Evolutionary conservation across 2,888 invertebrate genomes (phyloP), one percentile per base, ranked within the genome.

Genomic region (Dasypolia templi): DNA sequence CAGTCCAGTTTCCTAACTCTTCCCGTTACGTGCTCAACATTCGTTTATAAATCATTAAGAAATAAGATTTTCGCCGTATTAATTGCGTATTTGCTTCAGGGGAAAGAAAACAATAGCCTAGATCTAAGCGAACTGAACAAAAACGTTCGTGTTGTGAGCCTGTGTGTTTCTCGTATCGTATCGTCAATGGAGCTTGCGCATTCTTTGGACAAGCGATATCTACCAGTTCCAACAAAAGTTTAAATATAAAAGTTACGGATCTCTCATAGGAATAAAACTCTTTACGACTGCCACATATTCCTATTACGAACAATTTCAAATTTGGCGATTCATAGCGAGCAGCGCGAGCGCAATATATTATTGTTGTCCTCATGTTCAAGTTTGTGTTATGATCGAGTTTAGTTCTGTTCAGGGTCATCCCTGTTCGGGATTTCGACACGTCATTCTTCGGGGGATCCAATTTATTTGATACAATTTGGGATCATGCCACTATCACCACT

Each of bases 181-280:
- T 56, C 14, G 12, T 19, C 46, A 61, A 49, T 83, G 61, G 56
- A 73, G 42, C 22, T 11, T 29, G 12, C 44, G 26, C 35, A 46
- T 46, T 46, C 26, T 64, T 59, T 56, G 59, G 55, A 53, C 44
- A 35, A 66, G 35, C n/a, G 46, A 51, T 71, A 67, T 46, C 32
- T 39, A 44, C 53, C n/a, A 44, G 53, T 79, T 59, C 11, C 42
- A 65, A 62, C 64, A 65, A 80, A 83, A 64, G 56, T 83, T 84
- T 66, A 53, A 83, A 68, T 69, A 56, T 49, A 49, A 70, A 81
- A 72, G 53, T 80, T 56, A 29, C 62, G n/a, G 63, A 72, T 76
- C 51, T 80, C 69, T 80, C 61, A 64, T 67, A 26, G 56, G 55
- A 49, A 61, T 66, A 26, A 49, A 83, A 72, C 76, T 81, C 59